Percentiles rank a stretch among this genome's conserved stretches.
phyloP scores from a whole-genome alignment of 2,888 invertebrate species.

The Belgica antarctica region DNA sequence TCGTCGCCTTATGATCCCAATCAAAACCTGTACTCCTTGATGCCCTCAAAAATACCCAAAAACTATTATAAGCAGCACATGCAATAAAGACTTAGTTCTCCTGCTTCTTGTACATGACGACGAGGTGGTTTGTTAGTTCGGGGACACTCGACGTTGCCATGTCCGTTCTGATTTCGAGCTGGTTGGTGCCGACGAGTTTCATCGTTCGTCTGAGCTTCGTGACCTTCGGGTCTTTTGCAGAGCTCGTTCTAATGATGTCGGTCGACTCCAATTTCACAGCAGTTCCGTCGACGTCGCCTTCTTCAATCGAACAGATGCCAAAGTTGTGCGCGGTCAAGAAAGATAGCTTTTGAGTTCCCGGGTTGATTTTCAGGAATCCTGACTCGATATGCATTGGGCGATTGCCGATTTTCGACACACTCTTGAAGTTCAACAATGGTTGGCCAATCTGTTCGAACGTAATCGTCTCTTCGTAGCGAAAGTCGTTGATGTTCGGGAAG shows the following conservation, averaged over 20 bases:
- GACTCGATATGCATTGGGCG: slow-evolving; percentile 63
- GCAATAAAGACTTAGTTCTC: not conserved
- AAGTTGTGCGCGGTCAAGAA: slow-evolving; percentile 64
- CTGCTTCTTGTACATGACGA: slow-evolving; percentile 54
- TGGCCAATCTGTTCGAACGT: slow-evolving; percentile 59
- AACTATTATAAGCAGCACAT: not conserved
- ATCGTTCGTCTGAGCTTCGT: slow-evolving; percentile 56
- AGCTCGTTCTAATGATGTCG: slow-evolving; percentile 57
- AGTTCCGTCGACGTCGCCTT: slow-evolving; percentile 56
- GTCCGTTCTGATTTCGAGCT: slow-evolving; percentile 55
- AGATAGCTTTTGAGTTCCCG: slow-evolving; percentile 58
- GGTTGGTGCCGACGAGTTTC: slow-evolving; percentile 50
- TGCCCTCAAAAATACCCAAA: not conserved
- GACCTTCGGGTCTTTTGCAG: slow-evolving; percentile 59
- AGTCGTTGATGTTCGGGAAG: slow-evolving; percentile 61
- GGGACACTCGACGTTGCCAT: slow-evolving; percentile 61
- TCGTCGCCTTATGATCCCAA: not conserved
- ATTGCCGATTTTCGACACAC: slow-evolving; percentile 48
- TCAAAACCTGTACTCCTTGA: not conserved
- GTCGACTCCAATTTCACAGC: slow-evolving; percentile 55
- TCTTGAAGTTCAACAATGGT: slow-evolving; percentile 60
- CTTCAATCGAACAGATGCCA: slow-evolving; percentile 62
- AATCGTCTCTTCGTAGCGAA: slow-evolving; percentile 60
- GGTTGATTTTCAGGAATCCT: slow-evolving; percentile 62
- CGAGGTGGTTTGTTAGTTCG: slow-evolving; percentile 58